These are phyloP conservation scores for Nephila pilipes DNA, from an alignment of 1,140 invertebrate species.

Conservation along the genomic window DNA sequence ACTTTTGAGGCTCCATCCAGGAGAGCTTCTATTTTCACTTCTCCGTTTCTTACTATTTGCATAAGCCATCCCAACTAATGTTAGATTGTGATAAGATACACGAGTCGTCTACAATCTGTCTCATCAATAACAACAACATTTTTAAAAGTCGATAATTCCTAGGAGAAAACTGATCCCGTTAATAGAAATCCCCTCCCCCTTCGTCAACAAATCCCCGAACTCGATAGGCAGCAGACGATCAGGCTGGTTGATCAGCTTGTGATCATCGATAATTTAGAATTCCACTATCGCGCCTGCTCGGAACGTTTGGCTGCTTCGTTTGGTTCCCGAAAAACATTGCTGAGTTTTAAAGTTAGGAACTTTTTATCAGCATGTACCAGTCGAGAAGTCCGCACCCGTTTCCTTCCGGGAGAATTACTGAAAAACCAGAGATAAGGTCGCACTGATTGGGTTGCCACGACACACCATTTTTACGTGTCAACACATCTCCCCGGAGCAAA, in stretches of 20 bases:
- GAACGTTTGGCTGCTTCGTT: neutral
- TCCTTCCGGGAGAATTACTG: conserved; percentile 65
- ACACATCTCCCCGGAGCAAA: neutral
- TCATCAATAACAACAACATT: no score
- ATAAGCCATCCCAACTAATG: no score
- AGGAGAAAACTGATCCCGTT: neutral
- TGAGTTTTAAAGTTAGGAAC: conserved; percentile 29
- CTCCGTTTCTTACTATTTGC: no score
- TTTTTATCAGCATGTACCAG: conserved; percentile 69
- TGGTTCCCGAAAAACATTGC: neutral
- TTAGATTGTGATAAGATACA: no score
- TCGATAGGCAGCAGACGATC: neutral
- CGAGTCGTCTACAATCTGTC: no score
- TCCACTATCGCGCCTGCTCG: neutral
- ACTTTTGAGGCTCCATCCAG: no score
- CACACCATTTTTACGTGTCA: conserved; percentile 21
- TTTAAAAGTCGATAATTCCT: conserved; percentile 1
- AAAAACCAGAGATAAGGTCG: conserved; percentile 64
- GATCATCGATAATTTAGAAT: conserved; percentile 5
- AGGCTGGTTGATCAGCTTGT: neutral
- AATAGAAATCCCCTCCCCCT: neutral
- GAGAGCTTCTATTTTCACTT: no score
- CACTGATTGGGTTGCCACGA: conserved; percentile 42
- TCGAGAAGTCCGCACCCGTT: conserved; percentile 62
- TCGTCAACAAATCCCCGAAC: conserved; percentile 8